phyloP scores from a whole-genome alignment of 1,140 invertebrate genomes.

The Pseudomyrmex dendroicus region DNA sequence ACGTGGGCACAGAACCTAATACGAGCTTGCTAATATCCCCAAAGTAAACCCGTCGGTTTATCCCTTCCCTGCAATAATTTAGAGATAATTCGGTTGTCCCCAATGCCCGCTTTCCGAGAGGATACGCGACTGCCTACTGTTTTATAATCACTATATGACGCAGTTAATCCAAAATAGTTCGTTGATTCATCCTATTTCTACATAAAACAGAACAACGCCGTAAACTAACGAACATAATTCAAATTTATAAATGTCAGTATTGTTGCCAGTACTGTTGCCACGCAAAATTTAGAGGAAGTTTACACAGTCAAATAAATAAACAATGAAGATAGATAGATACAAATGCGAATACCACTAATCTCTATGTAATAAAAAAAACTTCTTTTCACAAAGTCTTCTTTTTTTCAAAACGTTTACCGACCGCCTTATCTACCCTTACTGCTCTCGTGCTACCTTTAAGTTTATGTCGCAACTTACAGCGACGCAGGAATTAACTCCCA shows the following conservation, averaged over 20 bases:
- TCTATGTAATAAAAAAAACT: too few species aligned
- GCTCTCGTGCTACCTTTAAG: neutral
- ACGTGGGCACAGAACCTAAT: constrained; percentile 38
- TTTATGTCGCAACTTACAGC: constrained; percentile 24
- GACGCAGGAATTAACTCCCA: constrained; percentile 19
- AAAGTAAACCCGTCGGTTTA: constrained; percentile 53
- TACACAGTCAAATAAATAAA: neutral
- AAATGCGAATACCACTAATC: neutral
- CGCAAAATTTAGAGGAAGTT: neutral
- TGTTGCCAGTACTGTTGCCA: neutral
- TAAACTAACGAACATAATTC: neutral
- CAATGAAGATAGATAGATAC: neutral
- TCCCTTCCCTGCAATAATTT: constrained; percentile 54
- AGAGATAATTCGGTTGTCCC: constrained; percentile 49
- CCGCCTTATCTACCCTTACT: neutral
- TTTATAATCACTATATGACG: constrained; percentile 1
- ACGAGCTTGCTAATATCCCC: constrained; percentile 16
- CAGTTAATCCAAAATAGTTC: neutral
- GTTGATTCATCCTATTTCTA: constrained; percentile 1
- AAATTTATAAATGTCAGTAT: neutral
- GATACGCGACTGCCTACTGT: neutral
- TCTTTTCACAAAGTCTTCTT: too few species aligned
- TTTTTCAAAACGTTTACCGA: too few species aligned
- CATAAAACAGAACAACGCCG: neutral
- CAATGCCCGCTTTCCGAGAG: constrained; percentile 12